A percentile compares a stretch with the other conserved stretches of the same genome.
Conservation (phyloP, 2,888 invertebrate species). For the Willowsia nigromaculata region DNA sequence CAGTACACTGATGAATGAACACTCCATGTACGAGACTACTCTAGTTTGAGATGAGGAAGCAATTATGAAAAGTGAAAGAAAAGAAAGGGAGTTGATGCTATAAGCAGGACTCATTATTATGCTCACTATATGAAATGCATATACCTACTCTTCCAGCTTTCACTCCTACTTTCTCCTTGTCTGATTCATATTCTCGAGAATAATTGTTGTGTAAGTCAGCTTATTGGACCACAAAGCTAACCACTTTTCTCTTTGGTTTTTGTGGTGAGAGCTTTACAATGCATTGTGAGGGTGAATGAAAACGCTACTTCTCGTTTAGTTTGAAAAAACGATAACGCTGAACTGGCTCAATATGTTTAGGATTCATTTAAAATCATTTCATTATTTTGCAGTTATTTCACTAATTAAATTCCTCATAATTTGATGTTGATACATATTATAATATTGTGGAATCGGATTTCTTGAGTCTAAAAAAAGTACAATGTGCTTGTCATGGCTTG, state of each 20-base stretch:
- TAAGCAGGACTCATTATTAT: not conserved
- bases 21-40: conserved; percentile 3
- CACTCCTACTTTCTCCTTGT: conserved; percentile 34
- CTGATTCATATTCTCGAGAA: conserved; percentile 30
- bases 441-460: too few species aligned
- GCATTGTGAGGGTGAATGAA: conserved; percentile 23
- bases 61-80: conserved; percentile 19
- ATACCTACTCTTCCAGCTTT: conserved; percentile 13
- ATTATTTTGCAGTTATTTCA: conserved; percentile 46
- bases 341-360: not conserved
- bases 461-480: not conserved
- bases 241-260: conserved; percentile 69
- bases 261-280: conserved; percentile 39
- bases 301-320: not conserved
- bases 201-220: conserved; percentile 51
- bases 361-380: conserved; percentile 37
- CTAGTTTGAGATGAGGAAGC: conserved; percentile 31
- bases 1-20: conserved; percentile 11
- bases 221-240: conserved; percentile 59
- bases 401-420: conserved; percentile 52
- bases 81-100: not conserved
- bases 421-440: not conserved
- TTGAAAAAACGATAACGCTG: not conserved
- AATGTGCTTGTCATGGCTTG: not conserved
- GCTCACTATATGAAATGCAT: not conserved